Evolutionary conservation across 37 sponge, comb jelly and placozoan genomes (phyloP), one percentile per base, ranked within the genome.

Genomic region (Haliclona indistincta): DNA sequence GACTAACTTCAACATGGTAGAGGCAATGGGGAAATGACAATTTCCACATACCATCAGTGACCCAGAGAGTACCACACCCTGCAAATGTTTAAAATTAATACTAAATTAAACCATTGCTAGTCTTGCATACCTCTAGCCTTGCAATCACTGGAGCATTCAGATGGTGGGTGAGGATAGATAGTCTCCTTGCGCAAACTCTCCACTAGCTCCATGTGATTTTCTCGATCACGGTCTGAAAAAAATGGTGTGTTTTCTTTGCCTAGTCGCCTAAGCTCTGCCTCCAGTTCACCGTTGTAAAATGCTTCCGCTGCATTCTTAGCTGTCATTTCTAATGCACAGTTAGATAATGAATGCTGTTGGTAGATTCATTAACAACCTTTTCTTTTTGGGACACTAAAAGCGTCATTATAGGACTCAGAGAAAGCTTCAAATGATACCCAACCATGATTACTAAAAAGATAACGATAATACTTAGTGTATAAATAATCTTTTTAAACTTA

Each of bases 41-140:
- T 42, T 74, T 74, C 83, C 83, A 82, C 8, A 74, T 75, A n/a
- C 83, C 83, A 74, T 82, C 75, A 26, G 83, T 82, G 8, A 82
- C 76, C 83, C 83, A 82, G 38, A 82, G 61, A 0, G 51, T 58
- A 26, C 83, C 83, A 82, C 83, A 82, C 32, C 83, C 82, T 82
- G 23, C 11, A 61, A 23, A 43, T 34, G 2, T 8, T 4, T 35
- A 60, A 28, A 60, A 60, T 60, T n/a, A n/a, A 28, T 60, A 60
- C 17, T 11, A 11, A 49, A 49, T 49, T 11, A 11, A 49, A 49
- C 52, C 52, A 49, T 17, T 19, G 15, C 34, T 22, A 64, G 8
- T 64, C 7, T 35, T 34, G 29, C 62, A 11, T 58, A 78, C 78
- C 78, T 78, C 78, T 66, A 17, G 52, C 26, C 41, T 35, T 78